Conservation (phyloP, 2,888 invertebrate species). For the Lithosia quadra region DNA sequence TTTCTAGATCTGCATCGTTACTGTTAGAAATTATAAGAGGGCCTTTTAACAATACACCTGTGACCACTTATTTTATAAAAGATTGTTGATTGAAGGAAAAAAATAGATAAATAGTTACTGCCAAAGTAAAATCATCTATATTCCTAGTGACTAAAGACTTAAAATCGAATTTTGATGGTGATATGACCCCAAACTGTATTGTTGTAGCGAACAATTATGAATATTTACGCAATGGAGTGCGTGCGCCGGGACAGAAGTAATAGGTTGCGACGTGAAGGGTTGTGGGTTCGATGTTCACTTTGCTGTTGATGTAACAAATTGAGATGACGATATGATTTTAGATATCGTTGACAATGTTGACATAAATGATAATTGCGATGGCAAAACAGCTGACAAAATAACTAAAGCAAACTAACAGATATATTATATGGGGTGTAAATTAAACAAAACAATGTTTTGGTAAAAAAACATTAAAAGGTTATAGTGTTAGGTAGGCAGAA, state of each 20-base stretch:
- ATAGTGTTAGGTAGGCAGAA: too few species aligned
- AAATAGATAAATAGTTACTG: slow-evolving; percentile 32
- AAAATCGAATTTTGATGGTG: slow-evolving; percentile 39
- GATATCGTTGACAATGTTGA: slow-evolving; percentile 29
- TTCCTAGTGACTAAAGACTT: slow-evolving; percentile 32
- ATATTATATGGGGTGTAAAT: too few species aligned
- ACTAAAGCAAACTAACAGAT: background rate
- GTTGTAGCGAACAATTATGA: slow-evolving; percentile 67
- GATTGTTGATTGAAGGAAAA: slow-evolving; percentile 60
- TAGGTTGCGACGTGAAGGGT: slow-evolving; percentile 69
- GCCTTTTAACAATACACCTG: slow-evolving; percentile 68
- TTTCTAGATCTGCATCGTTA: slow-evolving; percentile 39
- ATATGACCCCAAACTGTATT: slow-evolving; percentile 60
- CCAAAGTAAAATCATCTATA: slow-evolving; percentile 46
- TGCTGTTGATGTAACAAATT: slow-evolving; percentile 49
- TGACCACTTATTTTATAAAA: slow-evolving; percentile 67
- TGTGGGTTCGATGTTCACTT: slow-evolving; percentile 52
- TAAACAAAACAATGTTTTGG: too few species aligned
- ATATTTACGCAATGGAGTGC: slow-evolving; percentile 74
- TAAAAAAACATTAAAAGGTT: too few species aligned
- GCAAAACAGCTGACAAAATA: slow-evolving; percentile 19
- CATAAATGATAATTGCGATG: slow-evolving; percentile 33
- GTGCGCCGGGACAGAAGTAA: slow-evolving; percentile 73
- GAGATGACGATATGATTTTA: slow-evolving; percentile 36
- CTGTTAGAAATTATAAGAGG: slow-evolving; percentile 48